These are phyloP conservation scores for Callyntrura sp. DNA, from an alignment of 2,888 invertebrate species.

Conservation along the genomic window DNA sequence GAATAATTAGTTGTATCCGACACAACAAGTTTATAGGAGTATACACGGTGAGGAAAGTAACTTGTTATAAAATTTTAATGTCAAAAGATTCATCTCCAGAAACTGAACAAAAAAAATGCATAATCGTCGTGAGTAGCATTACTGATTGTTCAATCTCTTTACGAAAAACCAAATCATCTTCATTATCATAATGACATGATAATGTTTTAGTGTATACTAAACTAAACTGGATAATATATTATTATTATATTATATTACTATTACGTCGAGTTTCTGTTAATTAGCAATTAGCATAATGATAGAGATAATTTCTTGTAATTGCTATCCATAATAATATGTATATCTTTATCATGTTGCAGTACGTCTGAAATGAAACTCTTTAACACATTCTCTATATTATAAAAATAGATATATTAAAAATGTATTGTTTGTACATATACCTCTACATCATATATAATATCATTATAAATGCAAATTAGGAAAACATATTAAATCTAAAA, in stretches of 20 bases:
- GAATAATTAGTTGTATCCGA: not conserved
- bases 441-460: constrained; percentile 8
- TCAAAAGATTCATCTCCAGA: not conserved
- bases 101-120: constrained; percentile 18
- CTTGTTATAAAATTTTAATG: not conserved
- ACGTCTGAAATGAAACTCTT: constrained; percentile 24
- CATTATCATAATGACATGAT: not conserved
- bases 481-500: not conserved
- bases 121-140: not conserved
- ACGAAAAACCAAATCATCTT: constrained; percentile 34
- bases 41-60: too few relatives aligned
- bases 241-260: not conserved
- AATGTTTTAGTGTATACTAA: constrained; percentile 26
- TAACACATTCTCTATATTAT: constrained; percentile 34
- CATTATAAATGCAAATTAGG: not conserved
- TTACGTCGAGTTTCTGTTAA: constrained; percentile 5
- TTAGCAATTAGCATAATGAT: too few relatives aligned
- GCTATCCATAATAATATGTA: constrained; percentile 1
- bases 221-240: not conserved
- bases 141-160: constrained; percentile 37
- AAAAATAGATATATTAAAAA: too few relatives aligned
- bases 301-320: constrained; percentile 36
- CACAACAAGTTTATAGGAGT: not conserved
- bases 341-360: not conserved
- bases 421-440: constrained; percentile 39